Evolutionary conservation across 2,113 vertebrate genomes (phyloP), one percentile per base, ranked within the genome.

Genomic region (Centrocercus urophasianus): DNA sequence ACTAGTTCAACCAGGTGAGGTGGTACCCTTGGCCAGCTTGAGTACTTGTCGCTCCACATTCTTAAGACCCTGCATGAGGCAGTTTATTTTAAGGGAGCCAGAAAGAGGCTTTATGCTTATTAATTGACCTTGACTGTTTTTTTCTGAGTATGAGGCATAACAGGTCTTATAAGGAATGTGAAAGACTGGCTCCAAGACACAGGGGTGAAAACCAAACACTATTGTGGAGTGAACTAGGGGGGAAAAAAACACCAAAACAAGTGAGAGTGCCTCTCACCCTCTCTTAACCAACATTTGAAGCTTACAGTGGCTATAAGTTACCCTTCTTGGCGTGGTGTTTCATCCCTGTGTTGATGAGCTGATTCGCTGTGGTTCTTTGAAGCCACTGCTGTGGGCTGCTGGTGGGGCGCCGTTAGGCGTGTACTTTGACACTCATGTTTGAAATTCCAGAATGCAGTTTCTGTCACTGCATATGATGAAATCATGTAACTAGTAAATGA

Each of bases 401-500:
- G 77, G 38, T 61, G 34, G 38, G 59, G 40, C 77, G 93, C 70
- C 92, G 59, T 17, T 91, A 72, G 77, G 77, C 20, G 40, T 47
- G 6, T 7, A 1, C 93, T 85, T 83, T 83, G 65, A 42, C 64
- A 72, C 59, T 89, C 4, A 0, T 42, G 52, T 59, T 94, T 83
- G 89, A 75, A 93, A 94, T 83, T 77, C 81, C 30, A 32, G 13
- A 8, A 4, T 75, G 27, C 52, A 86, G 36, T 90, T 92, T 83
- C 66, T 94, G 57, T 93, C 74, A 60, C 64, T 74, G 77, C 25
- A 84, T 52, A 60, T 93, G 80, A 67, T 88, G 95, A 96, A 95
- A 96, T 93, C 60, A 19, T 94, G 54, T 90, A 93, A 93, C 83
- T 86, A 94, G 93, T 96, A 87, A 91, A 96, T 96, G 94, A 97